phyloP scores from a whole-genome alignment of 2,888 invertebrate genomes.

The Mimachlamys varia region DNA sequence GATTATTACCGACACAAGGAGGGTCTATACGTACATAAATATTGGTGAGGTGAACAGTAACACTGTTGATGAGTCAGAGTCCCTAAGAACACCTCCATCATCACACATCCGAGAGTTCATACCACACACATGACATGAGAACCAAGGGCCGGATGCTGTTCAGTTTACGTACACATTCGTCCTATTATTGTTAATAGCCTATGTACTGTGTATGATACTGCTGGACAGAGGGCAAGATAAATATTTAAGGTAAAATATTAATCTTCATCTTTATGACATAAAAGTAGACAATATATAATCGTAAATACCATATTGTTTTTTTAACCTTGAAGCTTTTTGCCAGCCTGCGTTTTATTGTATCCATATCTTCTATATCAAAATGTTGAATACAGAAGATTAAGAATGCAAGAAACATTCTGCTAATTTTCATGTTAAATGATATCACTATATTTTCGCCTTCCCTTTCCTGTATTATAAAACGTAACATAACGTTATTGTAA shows the following conservation, averaged over 20 bases:
- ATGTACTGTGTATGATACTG: neutral
- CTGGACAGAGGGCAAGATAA: neutral
- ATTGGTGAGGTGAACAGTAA: neutral
- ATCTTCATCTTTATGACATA: neutral
- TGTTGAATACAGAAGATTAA: no score
- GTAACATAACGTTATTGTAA: no score
- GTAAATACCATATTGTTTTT: no score
- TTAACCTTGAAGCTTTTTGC: no score
- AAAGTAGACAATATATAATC: no score
- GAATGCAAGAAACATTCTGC: no score
- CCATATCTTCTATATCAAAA: no score
- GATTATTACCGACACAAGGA: neutral
- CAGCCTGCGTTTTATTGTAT: no score
- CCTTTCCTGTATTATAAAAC: no score
- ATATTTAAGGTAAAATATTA: neutral
- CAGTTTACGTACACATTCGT: neutral
- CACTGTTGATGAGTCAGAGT: neutral
- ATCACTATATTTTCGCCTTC: no score
- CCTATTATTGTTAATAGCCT: neutral
- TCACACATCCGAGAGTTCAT: conserved; percentile 23
- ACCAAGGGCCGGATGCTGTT: neutral
- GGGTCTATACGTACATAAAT: neutral
- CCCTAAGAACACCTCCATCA: neutral
- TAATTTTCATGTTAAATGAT: no score
- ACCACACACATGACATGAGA: neutral